Percentiles rank a stretch among this genome's conserved stretches.
Conservation (phyloP, 2,888 invertebrate genomes). For the Idaea biselata region DNA sequence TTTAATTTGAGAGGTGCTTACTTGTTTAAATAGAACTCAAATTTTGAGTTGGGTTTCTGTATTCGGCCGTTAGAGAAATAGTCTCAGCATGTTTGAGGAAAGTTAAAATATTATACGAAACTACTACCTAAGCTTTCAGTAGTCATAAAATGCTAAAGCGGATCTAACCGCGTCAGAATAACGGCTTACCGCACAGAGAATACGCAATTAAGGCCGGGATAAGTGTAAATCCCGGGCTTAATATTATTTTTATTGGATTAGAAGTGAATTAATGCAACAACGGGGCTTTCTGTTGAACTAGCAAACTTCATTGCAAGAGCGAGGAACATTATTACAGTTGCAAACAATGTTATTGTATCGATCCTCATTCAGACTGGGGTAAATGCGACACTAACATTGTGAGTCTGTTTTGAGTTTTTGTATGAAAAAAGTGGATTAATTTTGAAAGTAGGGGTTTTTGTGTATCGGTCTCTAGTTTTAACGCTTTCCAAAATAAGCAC, state of each 20-base stretch:
- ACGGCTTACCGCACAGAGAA: not conserved
- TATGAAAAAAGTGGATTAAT: no score
- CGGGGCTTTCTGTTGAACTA: not conserved
- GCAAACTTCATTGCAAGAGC: not conserved
- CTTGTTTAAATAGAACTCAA: no score
- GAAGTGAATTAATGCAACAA: conserved; percentile 5
- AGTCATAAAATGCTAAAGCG: not conserved
- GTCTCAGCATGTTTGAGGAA: not conserved
- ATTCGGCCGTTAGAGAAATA: not conserved
- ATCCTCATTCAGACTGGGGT: not conserved
- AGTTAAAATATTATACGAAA: not conserved
- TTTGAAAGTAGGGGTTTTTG: no score
- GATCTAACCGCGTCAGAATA: not conserved
- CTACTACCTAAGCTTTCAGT: not conserved
- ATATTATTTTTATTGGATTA: conserved; percentile 25
- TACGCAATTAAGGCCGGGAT: conserved; percentile 16
- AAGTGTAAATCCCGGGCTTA: conserved; percentile 23
- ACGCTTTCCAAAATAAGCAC: no score
- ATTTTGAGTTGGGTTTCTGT: no score
- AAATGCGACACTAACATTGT: no score
- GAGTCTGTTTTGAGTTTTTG: no score
- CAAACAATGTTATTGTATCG: not conserved
- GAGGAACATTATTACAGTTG: not conserved
- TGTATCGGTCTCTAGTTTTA: no score
- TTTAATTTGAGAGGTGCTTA: no score